Evolutionary conservation across 2,113 vertebrate genomes (phyloP).

Genomic region (Lasiurus cinereus): DNA sequence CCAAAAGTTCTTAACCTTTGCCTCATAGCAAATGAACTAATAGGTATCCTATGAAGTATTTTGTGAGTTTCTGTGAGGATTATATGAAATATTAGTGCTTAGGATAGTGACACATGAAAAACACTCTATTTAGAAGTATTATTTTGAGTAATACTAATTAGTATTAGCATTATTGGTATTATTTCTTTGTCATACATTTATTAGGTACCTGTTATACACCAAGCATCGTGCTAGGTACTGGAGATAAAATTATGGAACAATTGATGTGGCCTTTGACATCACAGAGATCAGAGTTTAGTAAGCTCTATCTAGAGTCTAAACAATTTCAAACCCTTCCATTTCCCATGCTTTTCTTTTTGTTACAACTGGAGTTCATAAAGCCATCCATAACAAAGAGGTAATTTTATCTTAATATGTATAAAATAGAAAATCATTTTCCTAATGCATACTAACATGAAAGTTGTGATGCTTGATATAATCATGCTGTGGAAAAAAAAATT

Average conservation of each 20-base stretch:
- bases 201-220: background rate
- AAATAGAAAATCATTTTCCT: conserved; percentile 54
- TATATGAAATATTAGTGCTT: background rate
- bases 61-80: background rate
- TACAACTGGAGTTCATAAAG: background rate
- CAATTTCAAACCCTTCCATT: background rate
- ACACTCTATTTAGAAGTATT: background rate
- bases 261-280: background rate
- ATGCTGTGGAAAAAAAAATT: background rate
- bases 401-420: conserved; percentile 40
- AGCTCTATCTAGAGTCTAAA: background rate
- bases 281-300: background rate
- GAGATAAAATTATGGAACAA: background rate
- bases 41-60: background rate
- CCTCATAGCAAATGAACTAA: background rate
- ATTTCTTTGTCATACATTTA: background rate
- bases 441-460: conserved; percentile 7
- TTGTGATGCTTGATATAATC: background rate
- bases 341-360: background rate
- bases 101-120: background rate
- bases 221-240: background rate
- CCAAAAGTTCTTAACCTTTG: conserved; percentile 7
- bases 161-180: background rate
- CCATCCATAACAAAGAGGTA: background rate
- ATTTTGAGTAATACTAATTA: background rate